Conservation (phyloP, 92 coral and sea anemone genomes). For the Scolanthus callimorphus region DNA sequence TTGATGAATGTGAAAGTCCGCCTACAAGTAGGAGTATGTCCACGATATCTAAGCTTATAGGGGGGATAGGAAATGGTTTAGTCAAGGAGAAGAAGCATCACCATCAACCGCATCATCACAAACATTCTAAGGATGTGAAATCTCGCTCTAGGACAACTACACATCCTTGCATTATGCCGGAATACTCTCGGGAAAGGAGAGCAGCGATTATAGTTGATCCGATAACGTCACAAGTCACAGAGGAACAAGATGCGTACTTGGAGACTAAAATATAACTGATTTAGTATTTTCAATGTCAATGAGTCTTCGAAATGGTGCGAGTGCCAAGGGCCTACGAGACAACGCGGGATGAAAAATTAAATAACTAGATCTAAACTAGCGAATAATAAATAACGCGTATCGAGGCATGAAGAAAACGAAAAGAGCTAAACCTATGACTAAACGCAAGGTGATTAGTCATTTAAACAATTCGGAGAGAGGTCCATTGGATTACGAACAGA, state of each 20-base stretch:
- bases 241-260: slow-evolving; percentile 47
- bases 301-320: too few relatives aligned
- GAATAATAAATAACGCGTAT: too few relatives aligned
- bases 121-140: neutral
- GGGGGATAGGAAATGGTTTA: neutral
- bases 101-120: too few relatives aligned
- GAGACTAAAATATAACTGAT: slow-evolving; percentile 67
- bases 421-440: too few relatives aligned
- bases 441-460: too few relatives aligned
- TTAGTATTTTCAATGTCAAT: too few relatives aligned
- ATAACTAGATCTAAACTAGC: too few relatives aligned
- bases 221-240: slow-evolving; percentile 4
- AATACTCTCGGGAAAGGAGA: neutral
- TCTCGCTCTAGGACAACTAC: slow-evolving; percentile 22
- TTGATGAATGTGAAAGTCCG: neutral
- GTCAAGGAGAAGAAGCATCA: neutral
- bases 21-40: neutral
- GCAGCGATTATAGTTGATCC: neutral
- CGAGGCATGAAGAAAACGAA: too few relatives aligned
- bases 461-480: too few relatives aligned
- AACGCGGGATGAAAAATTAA: neutral
- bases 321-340: neutral
- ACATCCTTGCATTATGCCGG: slow-evolving; percentile 15
- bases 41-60: neutral
- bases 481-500: too few relatives aligned